Base-by-base conservation (phyloP, 2,888 invertebrate genomes). In the Sussaba pulchella region DNA sequence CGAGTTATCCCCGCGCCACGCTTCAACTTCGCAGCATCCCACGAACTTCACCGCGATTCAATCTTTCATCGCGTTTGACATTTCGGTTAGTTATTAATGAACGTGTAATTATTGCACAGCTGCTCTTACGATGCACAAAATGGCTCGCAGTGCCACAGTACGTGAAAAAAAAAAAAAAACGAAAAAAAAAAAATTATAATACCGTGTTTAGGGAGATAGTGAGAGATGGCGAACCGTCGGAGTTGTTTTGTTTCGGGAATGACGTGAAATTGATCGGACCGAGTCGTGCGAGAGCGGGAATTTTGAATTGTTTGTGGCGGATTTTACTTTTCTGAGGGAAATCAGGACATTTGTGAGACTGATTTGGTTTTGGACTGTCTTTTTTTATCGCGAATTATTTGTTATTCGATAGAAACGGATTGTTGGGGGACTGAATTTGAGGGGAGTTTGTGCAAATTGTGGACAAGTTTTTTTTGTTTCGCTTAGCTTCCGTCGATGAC, bases 71-170 rank as follows among this genome's bases (percentile, higher is more conserved):
- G 81, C 85, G 83, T 88, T 89, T 89, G 89, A 90, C 90, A 90
- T 89, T 87, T 89, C 87, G 63, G 59, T 83, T 61, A 39, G 74
- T 70, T 41, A 79, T 78, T 78, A 88, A 85, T 86, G 85, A 85
- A 87, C 87, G 84, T 88, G 85, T 87, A 88, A 88, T 89, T 31
- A 85, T 85, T 86, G 84, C 89, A 91, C 91, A 91, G 90, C 90
- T 91, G 90, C 88, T 90, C 61, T 83, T 86, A 90, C 89, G 88
- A 88, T 87, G 89, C 90, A 91, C 91, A 91, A 92, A 91, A 92
- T 92, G 92, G 92, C 91, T 88, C 87, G 57, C 77, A 43, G 64
- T 12, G 31, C 17, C 31, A 3, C 14, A 36, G 57, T 17, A 31
- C 6, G 6, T 31, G 31, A 5, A 31, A 31, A 2, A 31, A 31